Base-by-base conservation (phyloP, 2,888 invertebrate species). In the Pyrocoelia pectoralis region DNA sequence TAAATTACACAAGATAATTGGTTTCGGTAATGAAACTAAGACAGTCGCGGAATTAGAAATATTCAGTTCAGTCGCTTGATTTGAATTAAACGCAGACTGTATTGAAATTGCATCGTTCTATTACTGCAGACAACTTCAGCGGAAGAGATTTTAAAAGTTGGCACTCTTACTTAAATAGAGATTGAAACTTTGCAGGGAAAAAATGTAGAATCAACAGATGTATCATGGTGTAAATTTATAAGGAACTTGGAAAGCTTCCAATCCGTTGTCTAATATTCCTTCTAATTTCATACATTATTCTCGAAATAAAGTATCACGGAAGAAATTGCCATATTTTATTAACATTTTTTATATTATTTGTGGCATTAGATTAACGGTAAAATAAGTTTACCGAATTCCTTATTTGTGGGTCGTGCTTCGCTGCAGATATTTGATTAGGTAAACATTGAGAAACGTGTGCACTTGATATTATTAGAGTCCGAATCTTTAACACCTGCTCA, bases 81-180 rank as follows among this genome's bases (percentile, higher is more conserved):
- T 17, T 43, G 51, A 52, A 41, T 51, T 51, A 24, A 43, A 55
- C 24, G 55, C 43, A 46, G 46, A 53, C 52, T 53, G 46, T 43
- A 48, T 53, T 57, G 41, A 52, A 53, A 18, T n/a, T 56, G 56
- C 46, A 48, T 59, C 41, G 52, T 59, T 51, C 17, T 28, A 51
- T 51, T 59, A 8, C 24, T n/a, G 9, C 33, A n/a, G 9, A 33
- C 33, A 46, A 46, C 15, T 46, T 46, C 6, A 17, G 46, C 46
- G 46, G 46, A 46, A 46, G 46, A 46, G 46, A 46, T 46, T 46
- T 46, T 46, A 8, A 46, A n/a, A 15, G 2, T n/a, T 17, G 17
- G 15, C 17, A 17, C 46, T 18, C n/a, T 4, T 18, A 43, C 14
- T 15, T 43, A 46, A 10, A 46, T 46, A 17, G 10, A 43, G 17